Conservation (phyloP, 1,140 invertebrate species). For the Acromyrmex heyeri region DNA sequence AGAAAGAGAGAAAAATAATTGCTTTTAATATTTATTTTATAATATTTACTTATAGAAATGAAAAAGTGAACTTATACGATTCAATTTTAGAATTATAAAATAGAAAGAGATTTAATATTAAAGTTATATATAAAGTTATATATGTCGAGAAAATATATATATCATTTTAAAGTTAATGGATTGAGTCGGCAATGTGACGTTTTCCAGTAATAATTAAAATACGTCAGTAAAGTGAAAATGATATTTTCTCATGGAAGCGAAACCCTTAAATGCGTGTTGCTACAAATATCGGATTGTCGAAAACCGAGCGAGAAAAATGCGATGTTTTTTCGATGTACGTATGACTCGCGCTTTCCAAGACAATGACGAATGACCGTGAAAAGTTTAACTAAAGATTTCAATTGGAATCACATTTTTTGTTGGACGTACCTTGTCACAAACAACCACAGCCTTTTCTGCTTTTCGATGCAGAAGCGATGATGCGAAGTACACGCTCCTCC, state of each 20-base stretch:
- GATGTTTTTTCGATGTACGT: slow-evolving; percentile 63
- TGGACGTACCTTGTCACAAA: slow-evolving; percentile 70
- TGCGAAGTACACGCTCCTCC: slow-evolving; percentile 21
- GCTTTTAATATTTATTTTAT: slow-evolving; percentile 3
- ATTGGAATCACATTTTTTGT: slow-evolving; percentile 71
- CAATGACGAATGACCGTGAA: slow-evolving; percentile 69
- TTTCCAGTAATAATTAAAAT: slow-evolving; percentile 32
- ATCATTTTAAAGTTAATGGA: background rate
- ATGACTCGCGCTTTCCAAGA: slow-evolving; percentile 67
- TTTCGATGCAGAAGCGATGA: slow-evolving; percentile 25
- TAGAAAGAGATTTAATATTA: slow-evolving; percentile 5
- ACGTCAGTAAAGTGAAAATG: background rate
- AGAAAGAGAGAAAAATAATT: background rate
- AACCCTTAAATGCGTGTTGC: slow-evolving; percentile 43
- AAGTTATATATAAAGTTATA: background rate
- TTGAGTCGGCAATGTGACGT: background rate
- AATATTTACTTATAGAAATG: slow-evolving; percentile 7
- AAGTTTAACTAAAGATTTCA: slow-evolving; percentile 68
- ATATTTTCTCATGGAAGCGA: slow-evolving; percentile 29
- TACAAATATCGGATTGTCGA: slow-evolving; percentile 35
- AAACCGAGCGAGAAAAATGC: background rate
- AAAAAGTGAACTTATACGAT: background rate
- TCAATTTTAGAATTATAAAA: background rate
- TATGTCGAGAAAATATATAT: background rate
- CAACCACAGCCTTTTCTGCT: slow-evolving; percentile 41